Conservation (phyloP, 2,113 vertebrate genomes). For the Perccottus glenii region DNA sequence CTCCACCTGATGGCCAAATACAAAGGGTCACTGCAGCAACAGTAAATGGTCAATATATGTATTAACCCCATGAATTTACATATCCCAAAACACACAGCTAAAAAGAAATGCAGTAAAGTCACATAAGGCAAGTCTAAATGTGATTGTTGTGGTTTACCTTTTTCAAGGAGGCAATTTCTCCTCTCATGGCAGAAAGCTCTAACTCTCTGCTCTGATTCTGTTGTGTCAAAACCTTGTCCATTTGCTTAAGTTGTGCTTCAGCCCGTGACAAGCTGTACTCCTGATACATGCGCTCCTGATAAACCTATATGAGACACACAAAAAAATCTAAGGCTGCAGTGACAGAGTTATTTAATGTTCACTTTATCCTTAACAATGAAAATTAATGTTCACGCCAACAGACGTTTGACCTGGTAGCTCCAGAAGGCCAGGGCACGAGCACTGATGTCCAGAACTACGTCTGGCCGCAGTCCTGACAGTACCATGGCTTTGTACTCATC, state of each 20-base stretch:
- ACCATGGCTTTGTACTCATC: slow-evolving; percentile 92
- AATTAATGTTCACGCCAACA: neutral
- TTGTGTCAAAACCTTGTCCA: slow-evolving; percentile 87
- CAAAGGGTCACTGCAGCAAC: too few species aligned
- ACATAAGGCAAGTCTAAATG: too few species aligned
- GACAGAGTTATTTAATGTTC: too few species aligned
- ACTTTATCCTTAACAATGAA: too few species aligned
- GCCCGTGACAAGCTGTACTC: slow-evolving; percentile 86
- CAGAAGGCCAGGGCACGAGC: slow-evolving; percentile 87
- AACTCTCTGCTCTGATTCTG: slow-evolving; percentile 87
- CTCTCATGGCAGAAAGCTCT: slow-evolving; percentile 83
- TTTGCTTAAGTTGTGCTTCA: slow-evolving; percentile 84
- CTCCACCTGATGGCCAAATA: too few species aligned
- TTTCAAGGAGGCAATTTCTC: slow-evolving; percentile 85
- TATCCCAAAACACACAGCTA: too few species aligned
- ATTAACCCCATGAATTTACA: too few species aligned
- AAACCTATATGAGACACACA: too few species aligned
- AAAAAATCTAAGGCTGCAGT: too few species aligned
- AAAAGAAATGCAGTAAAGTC: too few species aligned
- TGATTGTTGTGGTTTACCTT: slow-evolving; percentile 82
- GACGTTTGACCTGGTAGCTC: slow-evolving; percentile 85
- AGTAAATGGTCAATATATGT: too few species aligned
- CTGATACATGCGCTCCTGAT: slow-evolving; percentile 88
- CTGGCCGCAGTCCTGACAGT: slow-evolving; percentile 85
- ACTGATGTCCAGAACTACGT: slow-evolving; percentile 87